Evolutionary conservation across 2,113 vertebrate species (phyloP).

Genomic region (Perccottus glenii): DNA sequence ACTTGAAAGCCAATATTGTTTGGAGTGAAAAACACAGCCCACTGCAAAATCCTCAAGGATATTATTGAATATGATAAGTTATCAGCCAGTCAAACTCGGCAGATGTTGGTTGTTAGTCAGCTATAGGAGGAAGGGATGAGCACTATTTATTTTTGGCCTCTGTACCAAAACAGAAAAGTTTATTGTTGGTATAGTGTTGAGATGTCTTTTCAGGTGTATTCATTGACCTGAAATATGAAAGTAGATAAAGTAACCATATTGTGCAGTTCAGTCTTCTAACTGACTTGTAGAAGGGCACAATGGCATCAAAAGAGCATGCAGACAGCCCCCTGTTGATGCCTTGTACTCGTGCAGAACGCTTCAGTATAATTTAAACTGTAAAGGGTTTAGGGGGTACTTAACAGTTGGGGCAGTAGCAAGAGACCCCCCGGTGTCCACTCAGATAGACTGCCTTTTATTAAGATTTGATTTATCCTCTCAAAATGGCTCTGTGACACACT

Average conservation of each 20-base stretch:
- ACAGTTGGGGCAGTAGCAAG: constrained; percentile 22
- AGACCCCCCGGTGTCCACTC: constrained; percentile 53
- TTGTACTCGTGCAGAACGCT: constrained; percentile 30
- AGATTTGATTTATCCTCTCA: constrained; percentile 69
- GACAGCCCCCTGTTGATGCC: constrained; percentile 28
- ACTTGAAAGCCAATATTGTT: constrained; percentile 72
- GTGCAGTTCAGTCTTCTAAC: background rate
- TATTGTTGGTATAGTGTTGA: constrained; percentile 30
- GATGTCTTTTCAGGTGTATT: background rate
- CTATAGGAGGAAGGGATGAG: constrained; percentile 38
- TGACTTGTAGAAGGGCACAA: constrained; percentile 40
- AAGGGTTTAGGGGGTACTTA: constrained; percentile 41
- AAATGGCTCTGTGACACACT: constrained; percentile 66
- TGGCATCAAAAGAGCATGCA: constrained; percentile 30
- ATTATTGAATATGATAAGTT: constrained; percentile 64
- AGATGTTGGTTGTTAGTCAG: constrained; percentile 38
- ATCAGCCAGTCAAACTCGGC: constrained; percentile 38
- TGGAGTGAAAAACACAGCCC: constrained; percentile 49
- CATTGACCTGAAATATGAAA: background rate
- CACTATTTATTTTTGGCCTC: constrained; percentile 36
- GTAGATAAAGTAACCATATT: background rate
- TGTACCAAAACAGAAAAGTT: constrained; percentile 27
- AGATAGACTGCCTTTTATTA: constrained; percentile 48
- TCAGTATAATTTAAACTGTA: constrained; percentile 52
- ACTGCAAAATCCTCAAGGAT: constrained; percentile 53